A percentile compares a stretch with the other conserved stretches of the same genome.
Evolutionary conservation across 2,797 vertebrate genomes (phyloP).

Genomic region (Oryzias dopingdopingensis): DNA sequence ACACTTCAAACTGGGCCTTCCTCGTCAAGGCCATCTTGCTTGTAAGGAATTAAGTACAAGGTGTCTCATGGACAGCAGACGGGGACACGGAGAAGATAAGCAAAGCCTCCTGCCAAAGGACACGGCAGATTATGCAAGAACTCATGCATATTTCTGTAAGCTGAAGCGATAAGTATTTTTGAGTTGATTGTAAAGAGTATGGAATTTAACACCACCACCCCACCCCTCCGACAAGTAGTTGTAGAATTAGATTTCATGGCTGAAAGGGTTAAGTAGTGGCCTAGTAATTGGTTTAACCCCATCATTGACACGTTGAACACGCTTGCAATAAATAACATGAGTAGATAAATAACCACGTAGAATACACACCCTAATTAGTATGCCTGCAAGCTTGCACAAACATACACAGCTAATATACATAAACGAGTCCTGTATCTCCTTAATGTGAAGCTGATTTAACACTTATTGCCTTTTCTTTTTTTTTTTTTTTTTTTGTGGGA

Average conservation of each 20-base stretch:
- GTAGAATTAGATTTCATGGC: constrained; percentile 50
- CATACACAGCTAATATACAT: constrained; percentile 2
- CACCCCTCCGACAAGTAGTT: constrained; percentile 11
- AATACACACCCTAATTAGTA: constrained; percentile 23
- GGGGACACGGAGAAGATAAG: constrained; percentile 57
- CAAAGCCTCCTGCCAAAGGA: constrained; percentile 53
- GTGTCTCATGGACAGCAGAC: constrained; percentile 50
- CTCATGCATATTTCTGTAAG: constrained; percentile 50
- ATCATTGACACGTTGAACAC: constrained; percentile 12
- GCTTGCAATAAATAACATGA: constrained; percentile 9
- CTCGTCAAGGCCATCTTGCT: constrained; percentile 44
- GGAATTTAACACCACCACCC: constrained; percentile 3
- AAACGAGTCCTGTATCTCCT: background rate
- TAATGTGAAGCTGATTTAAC: background rate
- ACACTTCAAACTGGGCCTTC: constrained; percentile 33
- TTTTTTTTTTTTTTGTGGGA: too few relatives aligned
- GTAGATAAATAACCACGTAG: constrained; percentile 18
- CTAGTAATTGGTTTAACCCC: constrained; percentile 24
- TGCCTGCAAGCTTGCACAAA: constrained; percentile 1
- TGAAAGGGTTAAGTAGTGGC: constrained; percentile 24
- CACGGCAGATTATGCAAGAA: constrained; percentile 53
- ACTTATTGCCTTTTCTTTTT: background rate
- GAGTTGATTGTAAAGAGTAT: constrained; percentile 18
- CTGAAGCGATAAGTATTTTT: constrained; percentile 23
- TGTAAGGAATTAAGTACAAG: constrained; percentile 60